These are phyloP conservation scores for Graptemys geographica DNA, from an alignment of 2,797 vertebrate species.

Conservation along the genomic window DNA sequence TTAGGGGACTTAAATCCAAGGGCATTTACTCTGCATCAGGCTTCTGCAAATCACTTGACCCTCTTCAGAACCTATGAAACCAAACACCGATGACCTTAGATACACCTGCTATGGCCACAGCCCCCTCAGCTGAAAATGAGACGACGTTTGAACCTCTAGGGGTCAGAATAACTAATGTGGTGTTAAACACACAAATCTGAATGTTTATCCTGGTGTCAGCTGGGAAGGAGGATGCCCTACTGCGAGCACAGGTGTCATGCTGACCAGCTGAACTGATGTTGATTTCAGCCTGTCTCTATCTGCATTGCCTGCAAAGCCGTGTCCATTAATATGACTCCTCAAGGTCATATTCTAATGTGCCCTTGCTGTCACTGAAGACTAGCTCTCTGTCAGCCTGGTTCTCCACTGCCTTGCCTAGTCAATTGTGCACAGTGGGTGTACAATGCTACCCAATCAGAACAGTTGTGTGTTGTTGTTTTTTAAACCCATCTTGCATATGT, in stretches of 20 bases:
- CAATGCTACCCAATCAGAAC: rapidly evolving
- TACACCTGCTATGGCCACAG: not conserved
- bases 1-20: not conserved
- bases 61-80: not conserved
- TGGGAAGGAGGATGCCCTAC: not conserved
- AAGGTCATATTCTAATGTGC: not conserved
- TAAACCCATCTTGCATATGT: not conserved
- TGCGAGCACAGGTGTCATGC: not conserved
- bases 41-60: not conserved
- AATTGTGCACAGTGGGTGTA: not conserved
- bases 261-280: too few species aligned
- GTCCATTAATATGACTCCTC: not conserved
- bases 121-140: not conserved
- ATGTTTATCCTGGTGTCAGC: not conserved
- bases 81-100: not conserved
- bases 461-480: not conserved
- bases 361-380: not conserved
- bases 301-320: not conserved
- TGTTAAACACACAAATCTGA: not conserved
- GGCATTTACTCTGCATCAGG: not conserved
- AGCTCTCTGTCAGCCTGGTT: not conserved
- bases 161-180: not conserved
- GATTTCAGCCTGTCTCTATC: not conserved
- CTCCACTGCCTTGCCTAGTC: not conserved
- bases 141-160: rapidly evolving